Evolutionary conservation across 2,888 invertebrate genomes (phyloP).

Genomic region (Melanostoma mellinum): DNA sequence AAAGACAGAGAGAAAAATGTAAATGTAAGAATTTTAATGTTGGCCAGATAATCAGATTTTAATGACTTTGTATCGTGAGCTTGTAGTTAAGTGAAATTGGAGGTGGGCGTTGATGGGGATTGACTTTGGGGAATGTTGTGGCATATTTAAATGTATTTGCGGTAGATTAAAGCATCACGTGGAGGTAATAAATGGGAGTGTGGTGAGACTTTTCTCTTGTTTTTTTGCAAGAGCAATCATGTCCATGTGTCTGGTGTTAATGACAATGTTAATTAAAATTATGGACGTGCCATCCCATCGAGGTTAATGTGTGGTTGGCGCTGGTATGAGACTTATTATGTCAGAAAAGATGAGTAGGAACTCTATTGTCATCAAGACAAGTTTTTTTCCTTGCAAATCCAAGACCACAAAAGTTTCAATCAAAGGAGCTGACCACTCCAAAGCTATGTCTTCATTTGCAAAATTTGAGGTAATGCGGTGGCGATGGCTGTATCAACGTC

Average conservation of each 20-base stretch:
- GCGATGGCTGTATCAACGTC: no score
- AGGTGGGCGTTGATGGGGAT: conserved; percentile 17
- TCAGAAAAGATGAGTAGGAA: no score
- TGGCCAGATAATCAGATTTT: conserved; percentile 11
- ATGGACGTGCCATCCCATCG: background rate
- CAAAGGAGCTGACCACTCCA: no score
- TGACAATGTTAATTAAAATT: conserved; percentile 1
- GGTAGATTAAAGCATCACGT: conserved; percentile 20
- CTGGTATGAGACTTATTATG: no score
- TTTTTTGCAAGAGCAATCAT: background rate
- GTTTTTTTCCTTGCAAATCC: no score
- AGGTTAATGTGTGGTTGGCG: no score
- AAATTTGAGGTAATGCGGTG: no score
- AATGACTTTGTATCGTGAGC: conserved; percentile 9
- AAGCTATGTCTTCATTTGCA: no score
- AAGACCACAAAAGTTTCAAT: no score
- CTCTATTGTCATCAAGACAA: no score
- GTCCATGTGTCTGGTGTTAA: conserved; percentile 1
- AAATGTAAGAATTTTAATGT: no score
- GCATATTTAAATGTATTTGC: conserved; percentile 12
- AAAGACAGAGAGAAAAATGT: no score
- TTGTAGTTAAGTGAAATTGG: background rate
- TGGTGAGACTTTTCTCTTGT: background rate
- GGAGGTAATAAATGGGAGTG: conserved; percentile 5
- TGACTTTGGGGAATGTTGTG: conserved; percentile 5